A percentile compares a stretch with the other conserved stretches of the same genome.
These are phyloP conservation scores for Micoletzkya japonica DNA, from an alignment of 2,888 invertebrate genomes.

Conservation along the genomic window DNA sequence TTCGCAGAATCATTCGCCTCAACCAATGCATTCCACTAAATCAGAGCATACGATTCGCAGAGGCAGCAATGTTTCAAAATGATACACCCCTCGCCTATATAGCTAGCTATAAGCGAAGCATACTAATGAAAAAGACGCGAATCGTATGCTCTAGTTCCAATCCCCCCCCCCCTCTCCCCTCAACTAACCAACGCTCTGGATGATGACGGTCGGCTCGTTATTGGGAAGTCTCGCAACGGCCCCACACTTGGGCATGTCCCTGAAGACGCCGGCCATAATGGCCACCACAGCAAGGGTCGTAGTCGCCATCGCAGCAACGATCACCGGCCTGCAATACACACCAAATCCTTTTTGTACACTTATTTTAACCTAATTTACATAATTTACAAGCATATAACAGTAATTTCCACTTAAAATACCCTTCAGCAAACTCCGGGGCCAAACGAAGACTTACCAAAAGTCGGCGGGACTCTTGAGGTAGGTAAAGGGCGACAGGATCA, in stretches of 20 bases:
- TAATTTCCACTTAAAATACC: background rate
- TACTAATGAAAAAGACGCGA: too few relatives aligned
- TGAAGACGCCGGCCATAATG: slow-evolving; percentile 53
- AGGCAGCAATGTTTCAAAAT: too few relatives aligned
- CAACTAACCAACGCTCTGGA: slow-evolving; percentile 40
- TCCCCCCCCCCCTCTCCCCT: background rate
- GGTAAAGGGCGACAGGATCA: slow-evolving; percentile 57
- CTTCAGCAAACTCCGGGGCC: background rate
- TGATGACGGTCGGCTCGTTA: slow-evolving; percentile 30
- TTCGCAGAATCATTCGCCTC: too few relatives aligned
- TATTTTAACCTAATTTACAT: too few relatives aligned
- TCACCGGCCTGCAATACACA: slow-evolving; percentile 48
- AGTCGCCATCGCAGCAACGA: slow-evolving; percentile 62
- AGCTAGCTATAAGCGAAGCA: too few relatives aligned
- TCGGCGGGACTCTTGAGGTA: slow-evolving; percentile 61
- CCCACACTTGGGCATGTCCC: slow-evolving; percentile 38
- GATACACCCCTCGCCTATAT: too few relatives aligned
- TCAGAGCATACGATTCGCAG: too few relatives aligned
- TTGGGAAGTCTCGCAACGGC: slow-evolving; percentile 38
- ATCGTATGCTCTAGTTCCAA: too few relatives aligned
- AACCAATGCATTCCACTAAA: too few relatives aligned
- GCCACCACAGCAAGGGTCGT: slow-evolving; percentile 56
- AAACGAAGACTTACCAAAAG: slow-evolving; percentile 55
- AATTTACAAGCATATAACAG: too few relatives aligned
- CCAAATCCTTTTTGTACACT: too few relatives aligned